phyloP scores from a whole-genome alignment of 2,797 vertebrate genomes.

The Thaleichthys pacificus region DNA sequence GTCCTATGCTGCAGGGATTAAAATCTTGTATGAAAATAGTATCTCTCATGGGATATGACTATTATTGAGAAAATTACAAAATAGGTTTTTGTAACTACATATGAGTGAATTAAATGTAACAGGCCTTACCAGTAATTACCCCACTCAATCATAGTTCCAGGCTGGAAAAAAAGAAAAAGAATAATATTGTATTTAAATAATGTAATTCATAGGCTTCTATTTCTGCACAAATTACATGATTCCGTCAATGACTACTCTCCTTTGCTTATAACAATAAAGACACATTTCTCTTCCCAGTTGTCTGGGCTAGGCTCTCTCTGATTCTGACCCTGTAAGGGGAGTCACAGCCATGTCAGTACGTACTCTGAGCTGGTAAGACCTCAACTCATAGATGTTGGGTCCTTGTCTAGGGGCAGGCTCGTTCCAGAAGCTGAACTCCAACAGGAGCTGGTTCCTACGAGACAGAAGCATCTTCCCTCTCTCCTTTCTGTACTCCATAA shows the following conservation, averaged over 20 bases:
- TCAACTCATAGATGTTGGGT: slow-evolving; percentile 94
- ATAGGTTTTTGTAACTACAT: slow-evolving; percentile 60
- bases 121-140: slow-evolving; percentile 96
- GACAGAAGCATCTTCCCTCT: slow-evolving; percentile 93
- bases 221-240: too few species aligned
- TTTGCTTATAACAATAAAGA: too few species aligned
- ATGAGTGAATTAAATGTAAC: slow-evolving; percentile 49
- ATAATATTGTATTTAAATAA: background rate
- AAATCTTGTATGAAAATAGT: slow-evolving; percentile 34
- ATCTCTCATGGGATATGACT: slow-evolving; percentile 45
- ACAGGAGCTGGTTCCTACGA: slow-evolving; percentile 89
- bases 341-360: slow-evolving; percentile 55
- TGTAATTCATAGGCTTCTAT: background rate
- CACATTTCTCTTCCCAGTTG: background rate
- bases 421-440: slow-evolving; percentile 98
- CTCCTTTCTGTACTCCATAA: slow-evolving; percentile 88
- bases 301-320: too few species aligned
- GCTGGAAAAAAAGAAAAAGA: slow-evolving; percentile 73
- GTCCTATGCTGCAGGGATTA: slow-evolving; percentile 2
- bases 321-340: background rate
- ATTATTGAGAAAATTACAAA: slow-evolving; percentile 47
- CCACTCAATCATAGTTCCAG: slow-evolving; percentile 99
- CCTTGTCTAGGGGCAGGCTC: slow-evolving; percentile 87
- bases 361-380: slow-evolving; percentile 94
- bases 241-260: too few species aligned